Evolutionary conservation across 2,888 invertebrate species (phyloP).

Genomic region (Brachycybe producta): DNA sequence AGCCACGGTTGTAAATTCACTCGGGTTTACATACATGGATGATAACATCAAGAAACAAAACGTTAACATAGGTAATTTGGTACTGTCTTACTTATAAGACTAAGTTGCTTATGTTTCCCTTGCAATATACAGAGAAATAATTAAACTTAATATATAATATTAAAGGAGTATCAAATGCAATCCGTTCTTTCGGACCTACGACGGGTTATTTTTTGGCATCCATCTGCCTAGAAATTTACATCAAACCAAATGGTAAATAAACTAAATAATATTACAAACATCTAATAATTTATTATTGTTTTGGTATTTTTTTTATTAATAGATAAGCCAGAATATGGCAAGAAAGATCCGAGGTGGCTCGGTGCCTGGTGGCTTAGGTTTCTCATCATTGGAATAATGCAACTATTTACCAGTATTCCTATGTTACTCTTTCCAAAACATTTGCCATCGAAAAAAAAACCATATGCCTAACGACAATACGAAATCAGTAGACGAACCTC

Average conservation of each 20-base stretch:
- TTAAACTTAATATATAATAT: no score
- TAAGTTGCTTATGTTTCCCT: no score
- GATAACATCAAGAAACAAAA: slow-evolving; percentile 52
- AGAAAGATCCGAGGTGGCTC: slow-evolving; percentile 25
- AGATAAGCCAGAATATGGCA: slow-evolving; percentile 24
- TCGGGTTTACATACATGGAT: slow-evolving; percentile 54
- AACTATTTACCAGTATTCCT: slow-evolving; percentile 22
- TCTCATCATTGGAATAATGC: slow-evolving; percentile 22
- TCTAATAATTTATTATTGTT: no score
- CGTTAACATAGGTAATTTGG: slow-evolving; percentile 52
- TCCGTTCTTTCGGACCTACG: slow-evolving; percentile 9
- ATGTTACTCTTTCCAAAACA: slow-evolving; percentile 25
- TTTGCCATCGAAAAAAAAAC: no score
- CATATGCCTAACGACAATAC: no score
- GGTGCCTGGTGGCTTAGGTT: slow-evolving; percentile 29
- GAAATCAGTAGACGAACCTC: background rate
- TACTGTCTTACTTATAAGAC: background rate
- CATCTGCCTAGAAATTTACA: slow-evolving; percentile 11
- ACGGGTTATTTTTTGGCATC: slow-evolving; percentile 11
- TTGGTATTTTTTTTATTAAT: no score
- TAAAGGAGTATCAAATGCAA: no score
- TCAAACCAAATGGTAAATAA: no score
- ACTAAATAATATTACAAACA: no score
- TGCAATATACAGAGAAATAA: no score
- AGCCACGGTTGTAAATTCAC: slow-evolving; percentile 49